Evolutionary conservation across 2,113 vertebrate genomes (phyloP).

Genomic region (Drymodes brunneopygia): DNA sequence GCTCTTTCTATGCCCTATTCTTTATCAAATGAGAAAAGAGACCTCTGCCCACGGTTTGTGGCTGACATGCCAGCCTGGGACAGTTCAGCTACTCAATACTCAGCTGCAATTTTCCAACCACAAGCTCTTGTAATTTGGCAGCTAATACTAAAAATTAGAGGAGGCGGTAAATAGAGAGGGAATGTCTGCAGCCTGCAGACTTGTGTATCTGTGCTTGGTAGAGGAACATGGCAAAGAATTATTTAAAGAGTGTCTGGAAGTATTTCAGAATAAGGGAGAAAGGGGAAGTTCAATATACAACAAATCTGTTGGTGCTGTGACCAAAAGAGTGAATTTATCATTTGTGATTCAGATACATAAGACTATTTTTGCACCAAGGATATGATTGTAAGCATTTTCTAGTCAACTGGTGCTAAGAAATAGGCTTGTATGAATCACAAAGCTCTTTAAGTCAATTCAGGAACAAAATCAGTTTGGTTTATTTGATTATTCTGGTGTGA

Average conservation of each 20-base stretch:
- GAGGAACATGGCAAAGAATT: background rate
- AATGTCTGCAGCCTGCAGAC: background rate
- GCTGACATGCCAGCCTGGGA: background rate
- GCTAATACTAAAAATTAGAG: background rate
- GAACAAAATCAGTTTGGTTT: background rate
- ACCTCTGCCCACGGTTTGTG: background rate
- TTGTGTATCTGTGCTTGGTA: background rate
- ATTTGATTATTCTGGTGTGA: background rate
- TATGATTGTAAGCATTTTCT: background rate
- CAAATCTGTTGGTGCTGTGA: background rate
- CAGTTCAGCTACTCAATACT: constrained; percentile 20
- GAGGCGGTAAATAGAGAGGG: background rate
- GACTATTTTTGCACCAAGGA: background rate
- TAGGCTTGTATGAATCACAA: background rate
- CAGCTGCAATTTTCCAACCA: constrained; percentile 23
- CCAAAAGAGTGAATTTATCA: background rate
- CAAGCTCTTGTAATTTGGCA: constrained; percentile 35
- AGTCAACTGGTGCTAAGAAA: background rate
- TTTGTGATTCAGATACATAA: background rate
- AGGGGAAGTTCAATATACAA: background rate
- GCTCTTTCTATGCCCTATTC: background rate
- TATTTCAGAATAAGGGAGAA: background rate
- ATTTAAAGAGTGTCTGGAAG: background rate
- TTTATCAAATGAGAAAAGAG: constrained; percentile 9
- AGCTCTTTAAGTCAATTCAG: background rate